phyloP scores from a whole-genome alignment of 2,113 vertebrate species.

The Oxyruncus cristatus region DNA sequence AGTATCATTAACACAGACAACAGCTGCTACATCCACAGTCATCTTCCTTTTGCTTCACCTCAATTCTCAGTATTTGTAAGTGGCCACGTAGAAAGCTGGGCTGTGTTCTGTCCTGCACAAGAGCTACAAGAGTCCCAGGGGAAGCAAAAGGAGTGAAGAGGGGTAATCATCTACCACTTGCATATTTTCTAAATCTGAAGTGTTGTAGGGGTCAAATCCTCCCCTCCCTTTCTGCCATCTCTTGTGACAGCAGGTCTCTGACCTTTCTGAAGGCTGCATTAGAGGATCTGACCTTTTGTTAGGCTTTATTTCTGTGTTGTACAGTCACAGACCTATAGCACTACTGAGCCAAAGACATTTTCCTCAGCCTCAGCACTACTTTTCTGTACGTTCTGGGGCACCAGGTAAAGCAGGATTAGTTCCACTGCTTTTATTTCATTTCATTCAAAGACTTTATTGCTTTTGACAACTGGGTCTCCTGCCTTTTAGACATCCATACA shows the following conservation, averaged over 20 bases:
- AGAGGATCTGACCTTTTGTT: not conserved
- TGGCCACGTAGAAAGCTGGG: rapidly evolving
- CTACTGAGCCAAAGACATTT: not conserved
- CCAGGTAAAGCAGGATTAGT: not conserved
- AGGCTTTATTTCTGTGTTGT: not conserved
- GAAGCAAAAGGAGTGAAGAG: not conserved
- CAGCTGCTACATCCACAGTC: not conserved
- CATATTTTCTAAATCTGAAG: not conserved
- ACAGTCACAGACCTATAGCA: rapidly evolving
- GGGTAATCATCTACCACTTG: not conserved
- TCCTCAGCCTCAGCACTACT: not conserved
- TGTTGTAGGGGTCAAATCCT: not conserved
- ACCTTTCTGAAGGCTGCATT: not conserved
- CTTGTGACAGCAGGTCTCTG: not conserved
- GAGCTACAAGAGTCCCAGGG: not conserved
- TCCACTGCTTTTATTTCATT: not conserved
- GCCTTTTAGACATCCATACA: not conserved
- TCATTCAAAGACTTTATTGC: not conserved
- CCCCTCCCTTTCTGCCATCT: not conserved
- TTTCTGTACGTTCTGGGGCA: not conserved
- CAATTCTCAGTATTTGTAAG: not conserved
- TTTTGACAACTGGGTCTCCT: not conserved
- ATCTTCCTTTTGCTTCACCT: not conserved
- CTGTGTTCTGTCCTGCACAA: not conserved
- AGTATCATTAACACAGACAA: not conserved